A percentile compares a stretch with the other conserved stretches of the same genome.
phyloP scores from a whole-genome alignment of 2,888 invertebrate genomes.

The Neoaliturus tenellus region DNA sequence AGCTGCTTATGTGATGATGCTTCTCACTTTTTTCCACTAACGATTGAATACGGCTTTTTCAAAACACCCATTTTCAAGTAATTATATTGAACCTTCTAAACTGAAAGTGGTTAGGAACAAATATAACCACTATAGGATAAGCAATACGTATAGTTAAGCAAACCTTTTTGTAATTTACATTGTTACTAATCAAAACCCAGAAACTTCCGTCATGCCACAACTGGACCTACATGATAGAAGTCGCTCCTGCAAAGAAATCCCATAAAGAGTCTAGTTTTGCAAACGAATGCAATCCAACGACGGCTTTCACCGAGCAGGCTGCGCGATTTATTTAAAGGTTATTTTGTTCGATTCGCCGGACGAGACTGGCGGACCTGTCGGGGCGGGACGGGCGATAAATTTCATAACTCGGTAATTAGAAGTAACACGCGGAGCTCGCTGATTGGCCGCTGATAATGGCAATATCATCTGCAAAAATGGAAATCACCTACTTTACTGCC shows the following conservation, averaged over 20 bases:
- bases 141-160: too few relatives aligned
- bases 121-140: too few relatives aligned
- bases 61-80: too few relatives aligned
- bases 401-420: slow-evolving; percentile 24
- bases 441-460: slow-evolving; percentile 44
- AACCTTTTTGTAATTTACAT: too few relatives aligned
- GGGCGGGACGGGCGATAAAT: slow-evolving; percentile 31
- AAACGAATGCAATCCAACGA: slow-evolving; percentile 1
- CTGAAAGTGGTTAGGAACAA: too few relatives aligned
- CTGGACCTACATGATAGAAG: not conserved
- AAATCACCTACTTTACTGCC: slow-evolving; percentile 23
- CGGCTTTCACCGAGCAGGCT: not conserved
- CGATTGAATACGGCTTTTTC: too few relatives aligned
- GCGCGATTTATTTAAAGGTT: slow-evolving; percentile 16
- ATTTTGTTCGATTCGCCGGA: slow-evolving; percentile 21
- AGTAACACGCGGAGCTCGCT: slow-evolving; percentile 5
- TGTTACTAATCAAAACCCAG: too few relatives aligned
- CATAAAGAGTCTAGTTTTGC: not conserved
- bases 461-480: slow-evolving; percentile 49
- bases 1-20: too few relatives aligned
- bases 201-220: too few relatives aligned
- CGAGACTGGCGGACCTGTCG: not conserved
- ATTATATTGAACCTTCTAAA: too few relatives aligned
- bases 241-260: not conserved
- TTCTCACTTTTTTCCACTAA: too few relatives aligned